Base-by-base conservation (phyloP, 2,113 vertebrate genomes). In the Entosphenus tridentatus region DNA sequence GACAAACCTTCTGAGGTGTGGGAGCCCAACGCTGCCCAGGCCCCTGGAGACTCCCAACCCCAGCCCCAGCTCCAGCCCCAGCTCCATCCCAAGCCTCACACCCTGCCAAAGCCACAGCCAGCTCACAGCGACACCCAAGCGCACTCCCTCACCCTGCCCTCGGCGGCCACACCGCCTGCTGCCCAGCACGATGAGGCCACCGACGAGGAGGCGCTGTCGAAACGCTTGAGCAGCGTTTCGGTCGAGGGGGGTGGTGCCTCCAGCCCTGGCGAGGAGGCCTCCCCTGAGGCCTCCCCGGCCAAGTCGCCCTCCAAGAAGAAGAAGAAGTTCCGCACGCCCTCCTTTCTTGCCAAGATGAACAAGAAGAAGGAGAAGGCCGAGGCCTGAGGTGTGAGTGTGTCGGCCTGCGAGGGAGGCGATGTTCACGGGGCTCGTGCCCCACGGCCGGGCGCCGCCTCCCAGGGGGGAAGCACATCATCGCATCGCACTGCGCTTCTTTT, bases 251-350 rank as follows among this genome's bases (percentile, higher is more conserved):
- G 14, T 65, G 59, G 59, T 8, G 59, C 17, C 14, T 65, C 39
- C 39, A 39, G 39, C 39, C 39, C 39, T 39, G 39, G 39, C 39
- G 39, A 39, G 39, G 39, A 39, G 39, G 39, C 39, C 39, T 39
- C 39, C 39, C 39, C 39, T 0, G 90, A 98, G 2, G 91, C 88
- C 75, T 98, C 93, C 70, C 93, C 89, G 39, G 88, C 87, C 77
- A 98, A 98, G 77, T 97, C 93, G 18, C 93, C 93, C 3, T 97
- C 92, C 2, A 98, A 98, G 77, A 98, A 98, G 84, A 98, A 98
- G 85, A 98, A 98, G 82, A 98, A 96, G 78, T 98, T 97, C 78
- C 92, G 93, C 73, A 98, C 93, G 59, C 93, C 92, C 69, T 96
- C 92, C 75, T 98, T 97, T 80, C 79, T 98, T 71, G 96, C 93